phyloP scores from a whole-genome alignment of 2,113 vertebrate genomes.

The Furnarius figulus region DNA sequence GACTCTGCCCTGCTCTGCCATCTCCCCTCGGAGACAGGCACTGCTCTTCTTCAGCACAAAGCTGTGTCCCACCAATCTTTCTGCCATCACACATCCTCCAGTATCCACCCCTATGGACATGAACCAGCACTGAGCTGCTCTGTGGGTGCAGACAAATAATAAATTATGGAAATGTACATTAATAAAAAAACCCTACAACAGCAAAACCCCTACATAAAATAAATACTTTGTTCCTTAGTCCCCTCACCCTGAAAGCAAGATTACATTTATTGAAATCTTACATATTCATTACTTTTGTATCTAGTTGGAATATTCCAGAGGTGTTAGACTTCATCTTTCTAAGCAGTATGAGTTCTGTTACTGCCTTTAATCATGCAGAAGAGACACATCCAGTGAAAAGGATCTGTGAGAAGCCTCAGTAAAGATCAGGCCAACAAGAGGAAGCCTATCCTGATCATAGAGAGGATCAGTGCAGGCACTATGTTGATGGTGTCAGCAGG shows the following conservation, averaged over 20 bases:
- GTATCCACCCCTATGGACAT: accelerated
- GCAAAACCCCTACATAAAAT: accelerated
- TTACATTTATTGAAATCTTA: not conserved
- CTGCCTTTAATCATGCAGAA: not conserved
- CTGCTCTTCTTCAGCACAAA: not conserved
- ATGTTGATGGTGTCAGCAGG: not conserved
- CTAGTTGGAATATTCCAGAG: not conserved
- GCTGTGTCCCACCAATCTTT: not conserved
- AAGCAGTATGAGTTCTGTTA: not conserved
- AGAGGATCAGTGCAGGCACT: not conserved
- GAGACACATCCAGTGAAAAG: not conserved
- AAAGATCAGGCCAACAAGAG: not conserved
- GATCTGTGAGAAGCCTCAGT: not conserved
- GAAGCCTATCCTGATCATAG: not conserved
- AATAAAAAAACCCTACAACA: not conserved
- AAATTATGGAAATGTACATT: not conserved
- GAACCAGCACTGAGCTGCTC: not conserved
- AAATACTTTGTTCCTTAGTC: not conserved
- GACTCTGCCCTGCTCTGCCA: not conserved
- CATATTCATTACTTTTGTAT: not conserved
- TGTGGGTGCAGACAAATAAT: not conserved
- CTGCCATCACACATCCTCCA: not conserved
- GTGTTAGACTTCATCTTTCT: not conserved
- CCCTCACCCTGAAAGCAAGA: not conserved
- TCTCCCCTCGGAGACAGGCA: accelerated